These are phyloP conservation scores for Neuroterus valhalla DNA, from an alignment of 1,140 invertebrate genomes.

Conservation along the genomic window DNA sequence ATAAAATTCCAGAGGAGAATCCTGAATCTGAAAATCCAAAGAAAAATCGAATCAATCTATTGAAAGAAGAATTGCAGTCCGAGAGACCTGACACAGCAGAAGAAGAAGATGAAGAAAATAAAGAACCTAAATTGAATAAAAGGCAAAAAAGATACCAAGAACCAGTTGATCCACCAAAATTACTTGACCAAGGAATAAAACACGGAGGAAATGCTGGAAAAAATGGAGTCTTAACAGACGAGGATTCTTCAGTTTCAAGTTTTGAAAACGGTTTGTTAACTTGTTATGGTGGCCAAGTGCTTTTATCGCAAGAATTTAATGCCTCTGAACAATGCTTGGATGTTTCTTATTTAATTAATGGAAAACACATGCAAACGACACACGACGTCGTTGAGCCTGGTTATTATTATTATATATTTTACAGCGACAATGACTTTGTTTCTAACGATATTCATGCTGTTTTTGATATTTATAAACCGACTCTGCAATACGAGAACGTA, in stretches of 20 bases:
- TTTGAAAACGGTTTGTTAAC: conserved; percentile 84
- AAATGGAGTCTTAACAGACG: conserved; percentile 75
- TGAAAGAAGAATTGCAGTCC: conserved; percentile 37
- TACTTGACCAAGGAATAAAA: conserved; percentile 82
- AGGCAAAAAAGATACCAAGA: conserved; percentile 74
- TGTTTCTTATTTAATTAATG: conserved; percentile 80
- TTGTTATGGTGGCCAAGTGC: conserved; percentile 84
- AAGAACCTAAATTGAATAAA: conserved; percentile 32
- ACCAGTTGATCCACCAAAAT: conserved; percentile 72
- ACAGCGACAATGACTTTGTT: conserved; percentile 87
- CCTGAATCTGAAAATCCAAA: not conserved
- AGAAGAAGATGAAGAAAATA: conserved; percentile 41
- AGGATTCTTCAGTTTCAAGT: conserved; percentile 82
- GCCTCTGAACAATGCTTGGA: conserved; percentile 80
- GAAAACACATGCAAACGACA: conserved; percentile 78
- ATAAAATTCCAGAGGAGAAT: not conserved
- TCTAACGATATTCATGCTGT: conserved; percentile 87
- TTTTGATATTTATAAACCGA: conserved; percentile 89
- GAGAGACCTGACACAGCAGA: conserved; percentile 39
- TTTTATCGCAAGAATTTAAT: conserved; percentile 82
- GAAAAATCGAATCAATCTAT: conserved; percentile 33
- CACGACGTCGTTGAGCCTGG: conserved; percentile 84
- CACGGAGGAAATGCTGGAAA: conserved; percentile 82
- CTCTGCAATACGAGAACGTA: conserved; percentile 85
- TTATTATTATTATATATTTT: conserved; percentile 92